phyloP scores from a whole-genome alignment of 2,888 invertebrate genomes.

The Chirona hameri region DNA sequence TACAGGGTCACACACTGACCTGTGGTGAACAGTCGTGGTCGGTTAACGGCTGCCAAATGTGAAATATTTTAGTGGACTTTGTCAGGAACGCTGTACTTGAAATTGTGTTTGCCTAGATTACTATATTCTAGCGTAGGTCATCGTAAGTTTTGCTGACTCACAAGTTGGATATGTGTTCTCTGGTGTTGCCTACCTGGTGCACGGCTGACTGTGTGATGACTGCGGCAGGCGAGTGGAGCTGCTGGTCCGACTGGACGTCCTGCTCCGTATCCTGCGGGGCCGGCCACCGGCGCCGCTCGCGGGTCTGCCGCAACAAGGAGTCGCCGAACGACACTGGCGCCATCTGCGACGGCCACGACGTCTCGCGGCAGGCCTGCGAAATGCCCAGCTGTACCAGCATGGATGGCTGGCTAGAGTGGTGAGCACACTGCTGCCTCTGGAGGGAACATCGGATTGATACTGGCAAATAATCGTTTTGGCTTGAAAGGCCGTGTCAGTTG shows the following conservation, averaged over 20 bases:
- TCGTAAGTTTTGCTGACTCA: too few species aligned
- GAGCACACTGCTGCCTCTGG: too few species aligned
- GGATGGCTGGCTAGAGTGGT: neutral
- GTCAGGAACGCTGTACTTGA: too few species aligned
- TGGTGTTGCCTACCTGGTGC: neutral
- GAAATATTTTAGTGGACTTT: too few species aligned
- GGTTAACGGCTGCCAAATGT: too few species aligned
- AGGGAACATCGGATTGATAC: too few species aligned
- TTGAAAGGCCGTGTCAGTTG: too few species aligned
- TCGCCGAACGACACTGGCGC: neutral
- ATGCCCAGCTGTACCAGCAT: neutral
- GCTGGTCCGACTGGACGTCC: constrained; percentile 80
- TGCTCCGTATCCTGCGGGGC: constrained; percentile 62
- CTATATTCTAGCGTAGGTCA: too few species aligned
- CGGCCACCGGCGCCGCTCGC: constrained; percentile 61
- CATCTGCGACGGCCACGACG: neutral
- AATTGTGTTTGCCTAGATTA: too few species aligned
- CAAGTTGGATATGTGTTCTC: neutral
- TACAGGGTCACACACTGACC: too few species aligned
- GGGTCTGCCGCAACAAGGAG: neutral
- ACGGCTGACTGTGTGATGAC: neutral
- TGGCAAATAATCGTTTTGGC: too few species aligned
- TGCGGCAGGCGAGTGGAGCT: constrained; percentile 67
- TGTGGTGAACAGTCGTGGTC: too few species aligned
- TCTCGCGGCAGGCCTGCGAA: neutral